phyloP scores from a whole-genome alignment of 2,888 invertebrate species.

The Perithous albicinctus region DNA sequence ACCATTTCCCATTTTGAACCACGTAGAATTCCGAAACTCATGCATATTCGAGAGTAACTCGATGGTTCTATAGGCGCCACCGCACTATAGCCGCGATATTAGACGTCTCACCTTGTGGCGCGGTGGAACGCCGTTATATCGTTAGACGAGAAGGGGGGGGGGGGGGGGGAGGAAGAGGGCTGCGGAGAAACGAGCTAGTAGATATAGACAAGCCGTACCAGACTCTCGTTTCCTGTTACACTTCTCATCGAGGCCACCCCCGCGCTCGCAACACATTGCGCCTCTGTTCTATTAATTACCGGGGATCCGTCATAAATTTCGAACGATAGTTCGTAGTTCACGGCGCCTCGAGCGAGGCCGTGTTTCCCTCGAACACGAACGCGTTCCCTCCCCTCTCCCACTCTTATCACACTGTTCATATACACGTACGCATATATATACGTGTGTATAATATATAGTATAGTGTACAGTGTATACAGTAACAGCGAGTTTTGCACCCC shows the following conservation, averaged over 20 bases:
- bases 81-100: slow-evolving; percentile 61
- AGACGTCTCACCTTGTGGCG: slow-evolving; percentile 55
- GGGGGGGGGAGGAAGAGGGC: no score
- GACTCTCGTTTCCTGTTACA: slow-evolving; percentile 17
- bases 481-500: slow-evolving; percentile 36
- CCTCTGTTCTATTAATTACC: slow-evolving; percentile 79
- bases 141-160: not conserved
- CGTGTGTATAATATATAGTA: not conserved
- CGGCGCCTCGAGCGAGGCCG: slow-evolving; percentile 15
- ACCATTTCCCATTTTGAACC: slow-evolving; percentile 36
- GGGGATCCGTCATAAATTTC: slow-evolving; percentile 79
- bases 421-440: not conserved
- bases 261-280: not conserved
- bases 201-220: slow-evolving; percentile 24
- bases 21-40: slow-evolving; percentile 70
- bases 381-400: no score
- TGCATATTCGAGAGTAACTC: slow-evolving; percentile 78
- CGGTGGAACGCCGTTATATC: slow-evolving; percentile 9
- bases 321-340: slow-evolving; percentile 65
- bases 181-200: slow-evolving; percentile 1
- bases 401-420: slow-evolving; percentile 1
- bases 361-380: slow-evolving; percentile 13
- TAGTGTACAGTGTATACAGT: slow-evolving; percentile 11
- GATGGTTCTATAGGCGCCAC: slow-evolving; percentile 60
- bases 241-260: slow-evolving; percentile 34